Base-by-base conservation (phyloP, 2,113 vertebrate species). In the Petromus typicus region DNA sequence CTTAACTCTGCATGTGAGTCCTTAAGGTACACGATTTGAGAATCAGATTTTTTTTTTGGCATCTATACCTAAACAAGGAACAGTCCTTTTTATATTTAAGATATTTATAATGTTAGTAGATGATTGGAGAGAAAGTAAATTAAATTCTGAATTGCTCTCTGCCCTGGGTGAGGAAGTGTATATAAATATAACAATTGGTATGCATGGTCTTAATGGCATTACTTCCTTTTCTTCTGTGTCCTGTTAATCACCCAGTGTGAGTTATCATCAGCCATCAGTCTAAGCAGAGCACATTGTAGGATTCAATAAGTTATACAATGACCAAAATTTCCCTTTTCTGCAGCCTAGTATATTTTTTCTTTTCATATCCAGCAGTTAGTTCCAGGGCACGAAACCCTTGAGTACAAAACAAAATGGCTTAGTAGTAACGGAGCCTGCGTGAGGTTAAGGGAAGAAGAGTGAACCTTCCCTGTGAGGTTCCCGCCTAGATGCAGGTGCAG, bases 401-500 rank as follows among this genome's bases (percentile, higher is more conserved):
- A 97, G 98, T 98, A 98, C 95, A 93, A 96, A 98, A 95, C 95
- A 97, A 98, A 98, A 97, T 98, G 87, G 81, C 95, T 98, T 97
- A 98, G 97, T 96, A 97, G 97, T 96, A 96, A 97, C 94, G 5
- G 57, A 97, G 97, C 94, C 97, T 95, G 92, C 93, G 86, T 97
- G 97, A 96, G 96, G 97, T 97, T 96, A 84, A 85, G 91, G 95
- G 98, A 97, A 98, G 97, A 97, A 97, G 97, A 97, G 98, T 98
- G 98, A 98, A 96, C 94, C 56, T 96, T 97, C 92, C 97, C 96
- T 7, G 0, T 93, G 95, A 98, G 98, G 98, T 98, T 98, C 98
- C 98, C 98, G 98, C 97, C 97, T 98, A 5, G 5, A 95, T 98
- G 98, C 98, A 99, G 98, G 98, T 98, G 98, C 98, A 98, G 96